Evolutionary conservation across 2,113 vertebrate genomes (phyloP), one percentile per base, ranked within the genome.

Genomic region (Theristicus caerulescens): DNA sequence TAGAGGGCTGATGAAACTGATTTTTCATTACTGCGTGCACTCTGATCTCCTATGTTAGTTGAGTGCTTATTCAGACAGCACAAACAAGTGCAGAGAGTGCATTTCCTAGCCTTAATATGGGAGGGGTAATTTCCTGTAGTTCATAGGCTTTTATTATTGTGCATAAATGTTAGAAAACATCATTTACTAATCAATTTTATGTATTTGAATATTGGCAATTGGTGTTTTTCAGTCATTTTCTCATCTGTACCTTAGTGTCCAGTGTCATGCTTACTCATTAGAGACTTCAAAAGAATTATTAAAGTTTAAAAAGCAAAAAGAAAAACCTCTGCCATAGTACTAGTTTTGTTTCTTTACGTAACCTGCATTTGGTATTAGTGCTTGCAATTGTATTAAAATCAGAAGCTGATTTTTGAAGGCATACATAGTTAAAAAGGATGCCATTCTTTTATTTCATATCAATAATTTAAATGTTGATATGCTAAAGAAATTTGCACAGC

Each of bases 401-500:
- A 95, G 95, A 97, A 97, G 96, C 95, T 96, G 96, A 96, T 95
- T 97, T 98, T 91, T 96, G 83, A 97, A 97, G 97, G 95, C 97
- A 79, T 97, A 97, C 78, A 15, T 97, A 94, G 96, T 96, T 97
- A 87, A 97, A 97, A 95, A 94, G 76, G 93, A 97, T 97, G 96
- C 96, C 97, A 93, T 98, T 98, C 87, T 97, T 96, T 98, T 96
- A 92, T 97, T 98, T 98, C 97, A 96, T 98, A 98, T 96, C 97
- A 97, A 97, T 98, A 98, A 98, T 97, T 98, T 97, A 97, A 98
- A 97, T 57, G 95, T 97, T 97, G 96, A 98, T 98, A 99, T 98
- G 98, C 98, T 98, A 98, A 98, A 97, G 98, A 97, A 97, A 98
- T 98, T 99, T 99, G 99, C 99, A 99, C 99, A 99, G 98, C 98